Base-by-base conservation (phyloP, 1,140 invertebrate genomes). In the Drosophila chauvacae region DNA sequence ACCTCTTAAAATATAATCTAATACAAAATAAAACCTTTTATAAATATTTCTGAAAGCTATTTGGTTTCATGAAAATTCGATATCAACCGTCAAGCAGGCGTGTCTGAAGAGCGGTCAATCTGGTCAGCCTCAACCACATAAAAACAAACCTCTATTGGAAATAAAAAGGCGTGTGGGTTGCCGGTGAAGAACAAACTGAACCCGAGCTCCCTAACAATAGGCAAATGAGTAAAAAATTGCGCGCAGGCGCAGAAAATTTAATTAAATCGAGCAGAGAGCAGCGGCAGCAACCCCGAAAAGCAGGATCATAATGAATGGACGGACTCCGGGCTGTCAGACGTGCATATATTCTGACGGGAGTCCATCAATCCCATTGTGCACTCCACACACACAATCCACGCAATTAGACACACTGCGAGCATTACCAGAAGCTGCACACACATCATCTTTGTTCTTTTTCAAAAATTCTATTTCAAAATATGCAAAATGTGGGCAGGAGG, bases 221-320 rank as follows among this genome's bases (percentile, higher is more conserved):
- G 62, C 63, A 88, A 87, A 87, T 88, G 80, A 83, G 77, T 77
- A 75, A 75, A 87, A 87, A 87, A 87, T 87, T 84, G 85, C 66
- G 85, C 84, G 80, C 84, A 90, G 77, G 85, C 85, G 85, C 81
- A 88, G 63, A 88, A 88, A 88, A 88, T 88, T 88, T 88, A 88
- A 88, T 88, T 88, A 88, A 88, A 85, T 65, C 85, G 65, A 90
- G 65, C 51, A 53, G 14, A 42, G 53, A 33, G 42, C 51, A 44
- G 18, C 14, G 64, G 23, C 73, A 78, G 88, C 85, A 26, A 48
- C 85, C 85, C 55, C 61, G 51, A 62, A 65, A 48, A 62, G 20
- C 18, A 30, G 61, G 53, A 57, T 53, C 53, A 20, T 14, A 60
- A 23, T 53, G 64, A 69, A 80, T 72, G 69, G 72, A 59, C 30